Evolutionary conservation across 2,113 vertebrate genomes (phyloP).

Genomic region (Trinectes maculatus): DNA sequence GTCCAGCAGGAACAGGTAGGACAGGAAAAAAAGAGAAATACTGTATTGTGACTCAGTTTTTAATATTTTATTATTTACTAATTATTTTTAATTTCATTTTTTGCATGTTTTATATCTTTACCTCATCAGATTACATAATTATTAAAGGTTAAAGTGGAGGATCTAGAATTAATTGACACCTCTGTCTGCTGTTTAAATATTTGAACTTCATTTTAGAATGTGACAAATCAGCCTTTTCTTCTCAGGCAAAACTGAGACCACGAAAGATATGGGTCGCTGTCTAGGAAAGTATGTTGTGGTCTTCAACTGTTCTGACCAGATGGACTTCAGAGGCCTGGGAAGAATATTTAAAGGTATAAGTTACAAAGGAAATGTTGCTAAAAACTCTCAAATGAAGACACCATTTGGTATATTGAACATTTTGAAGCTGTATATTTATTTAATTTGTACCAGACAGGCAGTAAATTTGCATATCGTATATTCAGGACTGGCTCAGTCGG

Average conservation of each 20-base stretch:
- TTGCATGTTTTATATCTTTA: too few relatives aligned
- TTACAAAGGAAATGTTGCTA: neutral
- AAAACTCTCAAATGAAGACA: neutral
- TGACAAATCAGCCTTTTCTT: neutral
- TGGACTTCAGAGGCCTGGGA: constrained; percentile 97
- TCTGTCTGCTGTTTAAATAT: neutral
- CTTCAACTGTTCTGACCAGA: constrained; percentile 98
- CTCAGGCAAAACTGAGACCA: constrained; percentile 93
- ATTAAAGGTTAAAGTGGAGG: too few relatives aligned
- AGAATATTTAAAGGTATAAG: constrained; percentile 94
- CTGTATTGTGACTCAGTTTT: too few relatives aligned
- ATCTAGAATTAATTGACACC: neutral
- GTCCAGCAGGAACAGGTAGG: constrained; percentile 95
- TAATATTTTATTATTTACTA: too few relatives aligned
- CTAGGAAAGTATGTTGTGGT: constrained; percentile 97
- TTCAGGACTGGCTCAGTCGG: constrained; percentile 95
- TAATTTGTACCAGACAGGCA: accelerated
- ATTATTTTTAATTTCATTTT: neutral
- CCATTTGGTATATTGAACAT: neutral
- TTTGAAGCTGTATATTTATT: neutral
- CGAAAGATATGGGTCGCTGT: constrained; percentile 96
- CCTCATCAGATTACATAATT: too few relatives aligned
- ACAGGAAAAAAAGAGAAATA: too few relatives aligned
- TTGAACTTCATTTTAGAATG: neutral
- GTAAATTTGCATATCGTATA: constrained; percentile 11